Evolutionary conservation across 1,140 invertebrate genomes (phyloP).

Genomic region (Brachionus calyciflorus): DNA sequence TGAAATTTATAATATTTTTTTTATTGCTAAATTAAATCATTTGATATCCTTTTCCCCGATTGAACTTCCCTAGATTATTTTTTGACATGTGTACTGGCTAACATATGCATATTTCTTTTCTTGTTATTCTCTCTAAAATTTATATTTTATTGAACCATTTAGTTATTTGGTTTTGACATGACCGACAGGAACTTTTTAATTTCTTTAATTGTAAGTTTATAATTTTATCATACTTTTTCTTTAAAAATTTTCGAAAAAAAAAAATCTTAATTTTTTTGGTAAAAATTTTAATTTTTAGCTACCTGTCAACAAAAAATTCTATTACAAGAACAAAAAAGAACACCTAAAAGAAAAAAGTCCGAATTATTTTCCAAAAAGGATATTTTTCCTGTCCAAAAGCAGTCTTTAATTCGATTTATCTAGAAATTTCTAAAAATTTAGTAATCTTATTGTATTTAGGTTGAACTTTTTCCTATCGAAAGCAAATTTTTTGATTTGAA

Average conservation of each 20-base stretch:
- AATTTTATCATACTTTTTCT: background rate
- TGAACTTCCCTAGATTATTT: background rate
- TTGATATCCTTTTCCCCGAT: too few species aligned
- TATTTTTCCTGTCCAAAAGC: too few species aligned
- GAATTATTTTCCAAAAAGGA: too few species aligned
- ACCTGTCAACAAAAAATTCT: too few species aligned
- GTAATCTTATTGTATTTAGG: too few species aligned
- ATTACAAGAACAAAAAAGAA: too few species aligned
- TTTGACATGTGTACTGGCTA: constrained; percentile 15
- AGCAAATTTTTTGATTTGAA: too few species aligned
- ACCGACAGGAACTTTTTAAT: background rate
- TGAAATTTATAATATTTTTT: background rate
- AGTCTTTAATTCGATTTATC: too few species aligned
- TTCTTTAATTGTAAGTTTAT: background rate
- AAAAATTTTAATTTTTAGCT: too few species aligned
- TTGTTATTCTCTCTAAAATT: background rate
- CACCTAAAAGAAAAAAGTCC: too few species aligned
- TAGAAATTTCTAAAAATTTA: too few species aligned
- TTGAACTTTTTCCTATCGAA: too few species aligned
- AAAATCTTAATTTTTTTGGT: background rate
- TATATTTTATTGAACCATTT: background rate
- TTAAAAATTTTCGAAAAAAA: background rate
- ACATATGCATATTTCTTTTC: background rate
- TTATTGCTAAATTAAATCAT: background rate
- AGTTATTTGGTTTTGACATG: background rate